Evolutionary conservation across 2,888 invertebrate species (phyloP), one percentile per base, ranked within the genome.

Genomic region (Hypselothyrea guttata): DNA sequence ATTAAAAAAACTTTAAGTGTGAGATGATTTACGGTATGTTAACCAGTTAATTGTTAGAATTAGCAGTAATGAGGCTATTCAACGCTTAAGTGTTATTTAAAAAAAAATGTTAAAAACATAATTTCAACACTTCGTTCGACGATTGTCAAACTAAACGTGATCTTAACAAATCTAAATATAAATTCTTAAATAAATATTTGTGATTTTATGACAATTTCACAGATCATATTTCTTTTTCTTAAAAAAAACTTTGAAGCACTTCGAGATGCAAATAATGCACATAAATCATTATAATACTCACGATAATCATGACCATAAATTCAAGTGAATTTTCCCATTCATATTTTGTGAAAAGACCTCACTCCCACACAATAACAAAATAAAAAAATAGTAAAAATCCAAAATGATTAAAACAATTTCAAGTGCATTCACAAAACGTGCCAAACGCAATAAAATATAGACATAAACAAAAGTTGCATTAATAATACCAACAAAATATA

Each of bases 381-480:
- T 7, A 34, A 38, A 15, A 16, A 27, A 16, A 46, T 15, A 49
- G n/a, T n/a, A n/a, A n/a, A n/a, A n/a, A n/a, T n/a, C n/a, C n/a
- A n/a, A n/a, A n/a, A n/a, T n/a, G n/a, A n/a, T n/a, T n/a, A 47
- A 18, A 44, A 18, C 8, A 8, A 47, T 53, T 67, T 67, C 62
- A 67, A 68, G 67, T 62, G 69, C 67, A 68, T 42, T 61, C 22
- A 22, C 15, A 35, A 48, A 68, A 68, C 67, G 67, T 68, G 67
- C 45, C 47, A 67, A 67, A 69, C 41, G 67, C 67, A 68, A 68
- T 44, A 33, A 8, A 41, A 67, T 35, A 67, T 35, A 7, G 51
- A 48, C 33, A 37, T 44, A 44, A 58, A 45, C 45, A 58, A 52
- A 47, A 45, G 22, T 13, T 22, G 35, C 49, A 58, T 15, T 47